phyloP scores from a whole-genome alignment of 2,797 vertebrate species.

The Leptatherina wallacei region DNA sequence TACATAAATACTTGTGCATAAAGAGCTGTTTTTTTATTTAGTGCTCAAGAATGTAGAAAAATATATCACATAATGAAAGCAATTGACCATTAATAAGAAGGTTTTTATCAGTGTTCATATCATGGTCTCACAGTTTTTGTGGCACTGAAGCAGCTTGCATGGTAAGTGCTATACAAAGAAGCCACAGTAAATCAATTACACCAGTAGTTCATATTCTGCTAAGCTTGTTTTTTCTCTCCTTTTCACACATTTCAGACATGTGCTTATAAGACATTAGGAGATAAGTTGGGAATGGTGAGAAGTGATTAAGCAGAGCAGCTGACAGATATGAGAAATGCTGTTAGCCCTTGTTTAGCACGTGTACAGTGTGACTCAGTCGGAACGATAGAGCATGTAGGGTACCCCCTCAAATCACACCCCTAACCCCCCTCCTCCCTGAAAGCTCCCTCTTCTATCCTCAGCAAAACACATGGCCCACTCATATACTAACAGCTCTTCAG shows the following conservation, averaged over 20 bases:
- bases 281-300: constrained; percentile 79
- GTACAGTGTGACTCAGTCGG: constrained; percentile 67
- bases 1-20: constrained; percentile 19
- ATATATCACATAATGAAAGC: constrained; percentile 48
- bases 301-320: constrained; percentile 76
- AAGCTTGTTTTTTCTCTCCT: constrained; percentile 38
- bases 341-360: constrained; percentile 77
- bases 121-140: constrained; percentile 38
- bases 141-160: constrained; percentile 51
- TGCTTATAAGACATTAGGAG: constrained; percentile 74
- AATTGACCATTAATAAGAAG: constrained; percentile 24
- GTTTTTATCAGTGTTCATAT: constrained; percentile 43
- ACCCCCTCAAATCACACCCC: constrained; percentile 17
- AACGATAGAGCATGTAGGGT: constrained; percentile 58
- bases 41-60: constrained; percentile 39
- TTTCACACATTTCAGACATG: constrained; percentile 69
- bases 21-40: constrained; percentile 42
- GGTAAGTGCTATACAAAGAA: constrained; percentile 46
- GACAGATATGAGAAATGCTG: constrained; percentile 75
- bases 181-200: constrained; percentile 55
- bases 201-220: constrained; percentile 58
- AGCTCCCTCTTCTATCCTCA: constrained; percentile 34
- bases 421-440: not conserved
- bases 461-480: constrained; percentile 68
- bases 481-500: constrained; percentile 76